These are phyloP conservation scores for Eulemur albifrons DNA, from an alignment of 2,797 vertebrate species.

Conservation along the genomic window DNA sequence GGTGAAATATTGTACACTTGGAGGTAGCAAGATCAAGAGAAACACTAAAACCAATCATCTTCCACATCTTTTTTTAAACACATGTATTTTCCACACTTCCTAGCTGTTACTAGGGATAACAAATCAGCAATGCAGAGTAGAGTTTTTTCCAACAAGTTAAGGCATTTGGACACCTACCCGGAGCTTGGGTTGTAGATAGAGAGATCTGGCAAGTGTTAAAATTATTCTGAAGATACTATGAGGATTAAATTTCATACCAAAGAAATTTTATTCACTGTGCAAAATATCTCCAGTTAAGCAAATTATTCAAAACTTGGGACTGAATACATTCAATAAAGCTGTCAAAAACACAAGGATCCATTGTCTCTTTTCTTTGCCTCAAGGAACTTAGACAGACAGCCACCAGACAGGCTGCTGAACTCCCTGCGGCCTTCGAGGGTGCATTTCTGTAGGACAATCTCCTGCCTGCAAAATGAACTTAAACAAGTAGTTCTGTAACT, in stretches of 20 bases:
- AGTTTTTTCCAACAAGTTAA: conserved; percentile 39
- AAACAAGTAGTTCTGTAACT: conserved; percentile 35
- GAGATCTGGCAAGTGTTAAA: conserved; percentile 50
- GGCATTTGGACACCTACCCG: conserved; percentile 28
- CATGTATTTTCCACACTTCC: not conserved
- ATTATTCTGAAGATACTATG: conserved; percentile 56
- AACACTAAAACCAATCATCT: not conserved
- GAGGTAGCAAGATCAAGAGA: not conserved
- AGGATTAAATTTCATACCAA: conserved; percentile 67
- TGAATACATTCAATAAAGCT: conserved; percentile 55
- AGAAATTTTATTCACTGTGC: conserved; percentile 45
- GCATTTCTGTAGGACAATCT: conserved; percentile 41
- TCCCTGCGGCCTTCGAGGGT: not conserved
- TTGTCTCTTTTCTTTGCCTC: conserved; percentile 35
- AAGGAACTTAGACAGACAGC: conserved; percentile 62
- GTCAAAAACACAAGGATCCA: conserved; percentile 55
- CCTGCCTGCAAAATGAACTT: conserved; percentile 49
- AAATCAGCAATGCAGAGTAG: conserved; percentile 42
- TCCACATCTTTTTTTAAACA: not conserved
- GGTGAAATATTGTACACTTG: not conserved
- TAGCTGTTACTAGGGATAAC: conserved; percentile 2
- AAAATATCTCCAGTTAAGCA: conserved; percentile 65
- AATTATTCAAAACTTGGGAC: conserved; percentile 56
- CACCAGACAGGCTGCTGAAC: conserved; percentile 70
- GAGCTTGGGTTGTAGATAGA: conserved; percentile 15